Evolutionary conservation across 2,888 invertebrate species (phyloP), one percentile per base, ranked within the genome.

Genomic region (Diplolepis rosae): DNA sequence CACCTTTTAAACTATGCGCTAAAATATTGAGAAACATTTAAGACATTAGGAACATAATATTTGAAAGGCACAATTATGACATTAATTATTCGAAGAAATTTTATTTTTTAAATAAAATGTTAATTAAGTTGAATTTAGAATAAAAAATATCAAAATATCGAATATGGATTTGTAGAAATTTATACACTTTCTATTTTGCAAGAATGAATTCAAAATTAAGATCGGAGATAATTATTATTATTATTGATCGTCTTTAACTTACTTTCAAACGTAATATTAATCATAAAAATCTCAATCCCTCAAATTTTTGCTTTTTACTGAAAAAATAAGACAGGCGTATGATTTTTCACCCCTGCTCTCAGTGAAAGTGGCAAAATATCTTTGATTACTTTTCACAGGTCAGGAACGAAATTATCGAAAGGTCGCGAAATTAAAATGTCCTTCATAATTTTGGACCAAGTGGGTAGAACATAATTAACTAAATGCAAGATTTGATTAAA

Each of bases 321-420:
- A 61, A 61, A 39, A 35, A 0, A 45, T 45, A 52, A 28, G 56
- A 39, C 56, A 61, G 22, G 56, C 32, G 56, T 39, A 35, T 35
- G 56, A 61, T 35, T 61, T 61, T 35, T 22, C 56, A 61, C 56
- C 22, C 35, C 35, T 61, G 56, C 32, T 61, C 24, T 39, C 56
- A 39, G 56, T 22, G 56, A 61, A 61, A 61, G 56, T 61, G n/a
- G 30, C 7, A 39, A 35, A 35, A 39, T 35, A 61, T 61, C 56
- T 39, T 30, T 61, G 56, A 39, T 61, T 61, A 61, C 56, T 61
- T 61, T 39, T 35, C 22, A 39, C 11, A n/a, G n/a, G n/a, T 61
- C 56, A 13, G 22, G 11, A 35, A 32, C 56, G 18, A 18, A 18
- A 45, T 45, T 5, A 35, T 56, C 56, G 18, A 18, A 18, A 45